Percentiles rank a stretch among this genome's conserved stretches.
These are phyloP conservation scores for Epistrophe grossulariae DNA, from an alignment of 2,888 invertebrate genomes.

Conservation along the genomic window DNA sequence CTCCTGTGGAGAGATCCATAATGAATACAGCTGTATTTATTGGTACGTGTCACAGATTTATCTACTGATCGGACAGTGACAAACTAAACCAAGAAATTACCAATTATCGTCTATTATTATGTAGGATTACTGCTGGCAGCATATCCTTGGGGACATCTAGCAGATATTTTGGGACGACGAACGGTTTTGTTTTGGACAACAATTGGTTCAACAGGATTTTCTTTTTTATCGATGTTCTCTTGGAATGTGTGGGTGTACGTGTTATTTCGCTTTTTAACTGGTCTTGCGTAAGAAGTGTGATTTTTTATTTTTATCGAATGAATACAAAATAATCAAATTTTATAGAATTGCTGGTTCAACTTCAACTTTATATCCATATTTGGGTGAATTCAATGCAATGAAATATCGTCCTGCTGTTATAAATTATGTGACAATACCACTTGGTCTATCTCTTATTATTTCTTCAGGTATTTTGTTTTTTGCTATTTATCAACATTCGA, in stretches of 20 bases:
- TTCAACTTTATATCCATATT: constrained; percentile 83
- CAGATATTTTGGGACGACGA: constrained; percentile 85
- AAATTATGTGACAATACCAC: constrained; percentile 78
- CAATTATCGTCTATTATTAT: not conserved
- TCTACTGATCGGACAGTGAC: no score
- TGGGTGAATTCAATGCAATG: constrained; percentile 83
- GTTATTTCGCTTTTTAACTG: constrained; percentile 85
- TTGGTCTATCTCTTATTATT: not conserved
- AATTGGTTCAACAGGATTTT: constrained; percentile 83
- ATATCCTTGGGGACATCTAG: constrained; percentile 86
- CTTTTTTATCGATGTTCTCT: constrained; percentile 85
- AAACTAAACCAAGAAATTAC: not conserved
- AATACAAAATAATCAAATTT: constrained; percentile 42
- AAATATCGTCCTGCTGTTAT: constrained; percentile 82
- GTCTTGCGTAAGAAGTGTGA: constrained; percentile 84
- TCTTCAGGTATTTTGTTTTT: not conserved
- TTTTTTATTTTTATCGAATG: no score
- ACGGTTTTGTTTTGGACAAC: constrained; percentile 84
- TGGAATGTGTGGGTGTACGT: constrained; percentile 85
- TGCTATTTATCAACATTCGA: not conserved
- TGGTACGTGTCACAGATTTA: constrained; percentile 83
- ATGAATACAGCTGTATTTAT: constrained; percentile 88
- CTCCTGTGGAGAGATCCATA: constrained; percentile 86
- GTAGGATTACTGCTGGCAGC: constrained; percentile 85
- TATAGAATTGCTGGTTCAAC: constrained; percentile 84